Evolutionary conservation across 2,113 vertebrate genomes (phyloP).

Genomic region (Chloropsis cyanopogon): DNA sequence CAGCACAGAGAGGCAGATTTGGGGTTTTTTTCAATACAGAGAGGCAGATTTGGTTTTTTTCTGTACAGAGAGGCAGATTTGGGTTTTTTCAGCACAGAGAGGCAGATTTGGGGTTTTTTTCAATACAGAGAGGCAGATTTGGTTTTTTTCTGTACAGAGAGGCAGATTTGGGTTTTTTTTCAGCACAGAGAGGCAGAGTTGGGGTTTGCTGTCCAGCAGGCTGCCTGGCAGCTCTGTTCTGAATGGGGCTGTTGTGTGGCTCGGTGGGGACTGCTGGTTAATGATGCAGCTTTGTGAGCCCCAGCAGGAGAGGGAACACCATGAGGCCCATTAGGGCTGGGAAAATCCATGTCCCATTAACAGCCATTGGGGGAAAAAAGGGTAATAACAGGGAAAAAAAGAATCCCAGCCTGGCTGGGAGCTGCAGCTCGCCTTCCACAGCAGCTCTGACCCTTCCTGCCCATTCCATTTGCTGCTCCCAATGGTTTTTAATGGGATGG

Average conservation of each 20-base stretch:
- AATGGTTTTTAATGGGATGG: conserved; percentile 12
- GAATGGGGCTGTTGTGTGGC: conserved; percentile 32
- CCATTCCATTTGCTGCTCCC: conserved; percentile 25
- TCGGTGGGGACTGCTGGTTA: not conserved
- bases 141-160: not conserved
- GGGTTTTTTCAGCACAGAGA: not conserved
- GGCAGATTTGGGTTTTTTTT: not conserved
- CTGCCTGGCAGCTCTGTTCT: conserved; percentile 17
- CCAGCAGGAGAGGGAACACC: conserved; percentile 30
- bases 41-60: not conserved
- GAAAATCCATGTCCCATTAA: conserved; percentile 56
- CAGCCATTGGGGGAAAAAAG: not conserved
- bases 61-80: not conserved
- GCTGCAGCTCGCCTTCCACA: not conserved
- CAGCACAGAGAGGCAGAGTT: not conserved
- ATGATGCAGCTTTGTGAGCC: conserved; percentile 48
- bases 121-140: no score
- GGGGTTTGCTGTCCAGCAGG: not conserved
- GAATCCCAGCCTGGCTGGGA: not conserved
- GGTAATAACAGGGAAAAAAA: not conserved
- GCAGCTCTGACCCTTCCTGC: not conserved
- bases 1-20: not conserved
- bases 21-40: not conserved
- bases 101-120: not conserved
- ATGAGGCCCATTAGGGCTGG: conserved; percentile 60